Evolutionary conservation across 2,888 invertebrate species (phyloP), one percentile per base, ranked within the genome.

Genomic region (Chloromyia formosa): DNA sequence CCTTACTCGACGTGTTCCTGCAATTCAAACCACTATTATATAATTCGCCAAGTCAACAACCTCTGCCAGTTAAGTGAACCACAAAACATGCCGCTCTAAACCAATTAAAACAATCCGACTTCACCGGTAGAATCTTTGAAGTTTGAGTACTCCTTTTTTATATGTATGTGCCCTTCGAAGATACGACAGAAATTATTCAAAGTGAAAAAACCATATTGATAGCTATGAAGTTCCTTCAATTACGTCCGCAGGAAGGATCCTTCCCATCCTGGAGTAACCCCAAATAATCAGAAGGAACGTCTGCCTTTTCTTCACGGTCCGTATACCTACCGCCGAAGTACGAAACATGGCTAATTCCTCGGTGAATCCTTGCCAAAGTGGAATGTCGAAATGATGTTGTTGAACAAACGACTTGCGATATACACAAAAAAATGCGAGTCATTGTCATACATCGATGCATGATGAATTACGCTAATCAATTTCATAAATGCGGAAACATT

Each of bases 391-490:
- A 49, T 49, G 49, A 49, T n/a, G 16, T 49, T 49, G 49, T 49
- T n/a, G 10, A 49, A 49, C 27, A 61, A 61, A 23, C 14, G 23
- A 27, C 7, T 27, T 10, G 16, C 5, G 5, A 18, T 20, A 10
- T 56, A 10, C 1, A 10, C 10, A 20, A 18, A 16, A 10, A 27
- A 1, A 27, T 23, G 10, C 1, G 2, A 5, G 35, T 9, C 5
- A 4, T 5, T 35, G 5, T 12, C 2, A 27, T 61, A 20, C 61
- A 14, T 61, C 20, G 27, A 61, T 66, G 66, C 42, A 66, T 20
- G 49, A 66, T 74, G 71, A 75, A 75, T 75, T 75, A 74, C 62
- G 45, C 61, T 69, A 75, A 75, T 74, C 74, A 75, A 69, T 73
- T 68, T 74, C n/a, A 64, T 40, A 74, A 74, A 75, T 69, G 74